Conservation (phyloP, 2,797 vertebrate species). For the Chelon auratus region DNA sequence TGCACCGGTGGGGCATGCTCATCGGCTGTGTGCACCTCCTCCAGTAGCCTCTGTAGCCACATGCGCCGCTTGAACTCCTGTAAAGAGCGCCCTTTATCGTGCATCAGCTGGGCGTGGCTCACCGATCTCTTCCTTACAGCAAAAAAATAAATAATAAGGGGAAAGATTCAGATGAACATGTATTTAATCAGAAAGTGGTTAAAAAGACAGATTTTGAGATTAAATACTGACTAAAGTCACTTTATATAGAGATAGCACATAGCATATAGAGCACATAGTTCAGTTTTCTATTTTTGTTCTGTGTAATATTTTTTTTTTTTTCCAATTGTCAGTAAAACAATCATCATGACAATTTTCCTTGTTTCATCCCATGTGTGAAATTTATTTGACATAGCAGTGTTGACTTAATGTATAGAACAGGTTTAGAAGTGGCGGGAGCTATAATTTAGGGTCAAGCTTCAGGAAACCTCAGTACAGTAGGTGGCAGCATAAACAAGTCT, state of each 20-base stretch:
- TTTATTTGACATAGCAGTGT: constrained; percentile 19
- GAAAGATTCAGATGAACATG: constrained; percentile 17
- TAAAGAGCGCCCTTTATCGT: constrained; percentile 93
- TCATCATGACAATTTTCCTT: background rate
- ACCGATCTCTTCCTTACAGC: constrained; percentile 85
- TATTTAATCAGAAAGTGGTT: background rate
- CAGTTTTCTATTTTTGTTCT: constrained; percentile 15
- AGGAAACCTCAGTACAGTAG: constrained; percentile 75
- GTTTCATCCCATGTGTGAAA: background rate
- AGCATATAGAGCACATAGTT: background rate
- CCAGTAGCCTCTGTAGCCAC: constrained; percentile 92
- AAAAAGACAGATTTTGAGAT: background rate
- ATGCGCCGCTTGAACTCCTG: constrained; percentile 91
- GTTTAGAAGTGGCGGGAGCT: constrained; percentile 39
- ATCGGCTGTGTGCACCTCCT: constrained; percentile 93
- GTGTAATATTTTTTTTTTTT: background rate
- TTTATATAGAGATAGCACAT: background rate
- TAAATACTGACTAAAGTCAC: background rate
- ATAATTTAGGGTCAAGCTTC: constrained; percentile 77
- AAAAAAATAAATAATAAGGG: constrained; percentile 71
- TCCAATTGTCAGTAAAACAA: background rate
- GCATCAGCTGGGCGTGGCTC: constrained; percentile 90
- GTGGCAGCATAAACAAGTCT: constrained; percentile 79
- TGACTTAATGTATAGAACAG: constrained; percentile 27
- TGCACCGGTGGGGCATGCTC: constrained; percentile 82